Percentiles rank a stretch among this genome's conserved stretches.
Evolutionary conservation across 2,888 invertebrate species (phyloP).

Genomic region (Acholoe squamosa): DNA sequence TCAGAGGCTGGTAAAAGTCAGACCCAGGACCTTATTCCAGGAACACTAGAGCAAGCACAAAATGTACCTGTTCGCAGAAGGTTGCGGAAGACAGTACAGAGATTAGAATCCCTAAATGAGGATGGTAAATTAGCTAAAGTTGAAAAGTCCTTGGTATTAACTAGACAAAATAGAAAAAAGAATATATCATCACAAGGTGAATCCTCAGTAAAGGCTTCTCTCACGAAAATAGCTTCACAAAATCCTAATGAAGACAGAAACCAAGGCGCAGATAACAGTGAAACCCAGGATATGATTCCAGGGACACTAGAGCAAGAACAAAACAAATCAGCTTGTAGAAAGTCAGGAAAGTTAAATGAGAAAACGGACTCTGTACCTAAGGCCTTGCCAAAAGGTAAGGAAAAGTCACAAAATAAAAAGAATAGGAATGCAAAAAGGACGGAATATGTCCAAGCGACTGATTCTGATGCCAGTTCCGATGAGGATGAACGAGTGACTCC

Average conservation of each 20-base stretch:
- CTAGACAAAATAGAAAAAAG: neutral
- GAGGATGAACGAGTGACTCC: neutral
- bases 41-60: neutral
- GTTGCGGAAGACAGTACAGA: neutral
- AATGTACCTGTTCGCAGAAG: neutral
- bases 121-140: neutral
- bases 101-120: neutral
- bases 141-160: neutral
- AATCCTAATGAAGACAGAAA: neutral
- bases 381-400: neutral
- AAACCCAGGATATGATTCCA: neutral
- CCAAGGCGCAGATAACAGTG: neutral
- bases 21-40: neutral
- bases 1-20: neutral
- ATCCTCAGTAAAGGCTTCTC: too few relatives aligned
- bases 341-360: neutral
- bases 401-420: neutral
- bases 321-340: neutral
- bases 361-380: neutral
- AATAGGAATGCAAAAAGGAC: neutral
- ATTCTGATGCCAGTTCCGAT: slow-evolving; percentile 31
- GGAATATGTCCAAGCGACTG: neutral
- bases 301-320: neutral
- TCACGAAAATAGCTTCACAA: too few relatives aligned
- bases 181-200: neutral